Evolutionary conservation across 1,140 invertebrate genomes (phyloP).

Genomic region (Artemia franciscana): DNA sequence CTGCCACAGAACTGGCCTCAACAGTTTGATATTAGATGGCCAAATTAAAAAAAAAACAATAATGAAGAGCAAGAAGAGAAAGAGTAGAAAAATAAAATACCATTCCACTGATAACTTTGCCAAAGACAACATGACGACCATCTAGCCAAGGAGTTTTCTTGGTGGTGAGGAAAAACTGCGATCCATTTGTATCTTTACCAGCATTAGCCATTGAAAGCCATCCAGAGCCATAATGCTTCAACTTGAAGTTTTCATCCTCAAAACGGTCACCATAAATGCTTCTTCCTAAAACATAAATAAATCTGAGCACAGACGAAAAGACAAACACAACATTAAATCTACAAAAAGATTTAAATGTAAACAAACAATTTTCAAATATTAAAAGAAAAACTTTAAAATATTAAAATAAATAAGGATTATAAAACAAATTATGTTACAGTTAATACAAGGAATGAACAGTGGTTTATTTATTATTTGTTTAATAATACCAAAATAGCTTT

Average conservation of each 20-base stretch:
- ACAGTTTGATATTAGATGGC: background rate
- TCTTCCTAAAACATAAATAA: conserved; percentile 30
- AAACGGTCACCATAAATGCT: conserved; percentile 87
- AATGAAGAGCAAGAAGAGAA: conserved; percentile 2
- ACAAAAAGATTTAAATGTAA: no score
- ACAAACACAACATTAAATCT: no score
- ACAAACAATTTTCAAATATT: no score
- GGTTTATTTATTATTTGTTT: no score
- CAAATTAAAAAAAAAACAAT: conserved; percentile 5
- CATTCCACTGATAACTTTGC: conserved; percentile 77
- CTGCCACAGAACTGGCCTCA: background rate
- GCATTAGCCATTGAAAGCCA: conserved; percentile 94
- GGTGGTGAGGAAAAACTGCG: conserved; percentile 91
- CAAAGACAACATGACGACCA: conserved; percentile 90
- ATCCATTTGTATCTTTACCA: conserved; percentile 89
- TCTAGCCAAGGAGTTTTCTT: conserved; percentile 84
- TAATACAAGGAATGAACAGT: no score
- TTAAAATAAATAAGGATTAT: no score
- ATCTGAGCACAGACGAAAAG: no score
- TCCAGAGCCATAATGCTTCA: conserved; percentile 87
- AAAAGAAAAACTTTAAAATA: no score
- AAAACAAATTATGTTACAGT: no score
- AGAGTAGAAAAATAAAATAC: conserved; percentile 28
- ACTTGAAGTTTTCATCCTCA: conserved; percentile 89
- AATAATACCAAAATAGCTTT: no score